Base-by-base conservation (phyloP, 2,797 vertebrate species). In the Myotis daubentonii region DNA sequence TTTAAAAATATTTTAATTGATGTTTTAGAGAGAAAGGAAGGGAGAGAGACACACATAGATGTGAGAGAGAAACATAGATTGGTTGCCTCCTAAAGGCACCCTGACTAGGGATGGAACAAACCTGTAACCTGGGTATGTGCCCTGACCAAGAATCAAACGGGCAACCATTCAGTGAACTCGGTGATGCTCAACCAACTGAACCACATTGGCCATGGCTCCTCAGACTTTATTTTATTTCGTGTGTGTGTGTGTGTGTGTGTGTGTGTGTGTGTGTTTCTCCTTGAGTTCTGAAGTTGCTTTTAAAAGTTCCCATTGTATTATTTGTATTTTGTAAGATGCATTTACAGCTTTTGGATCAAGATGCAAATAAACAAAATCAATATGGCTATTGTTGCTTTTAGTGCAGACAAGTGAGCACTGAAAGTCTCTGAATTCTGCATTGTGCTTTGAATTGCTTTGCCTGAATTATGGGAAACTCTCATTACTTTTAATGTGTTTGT, bases 401-500 rank as follows among this genome's bases (percentile, higher is more conserved):
- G 62, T 55, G 13, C n/a, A 79, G 74, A 70, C 47, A 84, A 91
- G 49, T 75, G 55, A 79, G 13, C 33, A 53, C 20, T 71, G 74
- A 60, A 85, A 55, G 25, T 51, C 57, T 95, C 83, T 93, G 38
- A 57, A 62, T 92, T 93, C 53, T 53, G 28, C 15, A 23, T 66
- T 92, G 74, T 87, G 76, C 68, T 91, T 75, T 91, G 95, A 92
- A 71, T 91, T 94, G 36, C 80, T 81, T 92, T 89, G 74, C 71
- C n/a, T 88, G 88, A 93, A 76, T 85, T 87, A 76, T 0, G 23
- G 8, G 25, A 85, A 75, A 78, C 0, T 0, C 11, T 68, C 4
- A 22, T 60, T 78, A 55, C 33, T 87, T 95, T 89, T 57, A 94
- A 71, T 71, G 49, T 86, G 13, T 60, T 95, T 95, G 36, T 84